Conservation (phyloP, 1,140 invertebrate genomes). For the Caerostris darwini region DNA sequence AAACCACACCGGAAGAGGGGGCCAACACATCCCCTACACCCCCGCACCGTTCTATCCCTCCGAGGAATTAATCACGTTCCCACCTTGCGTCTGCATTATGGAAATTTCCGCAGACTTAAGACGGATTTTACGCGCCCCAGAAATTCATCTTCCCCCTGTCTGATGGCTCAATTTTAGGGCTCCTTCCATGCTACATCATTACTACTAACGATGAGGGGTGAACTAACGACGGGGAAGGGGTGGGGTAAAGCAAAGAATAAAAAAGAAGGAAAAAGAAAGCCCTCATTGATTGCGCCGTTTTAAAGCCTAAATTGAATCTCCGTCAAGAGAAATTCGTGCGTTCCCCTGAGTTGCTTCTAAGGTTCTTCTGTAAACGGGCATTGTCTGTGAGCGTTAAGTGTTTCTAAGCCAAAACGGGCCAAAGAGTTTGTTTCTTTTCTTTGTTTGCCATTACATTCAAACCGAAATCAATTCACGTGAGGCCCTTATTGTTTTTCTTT, state of each 20-base stretch:
- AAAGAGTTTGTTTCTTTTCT: neutral
- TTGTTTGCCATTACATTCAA: neutral
- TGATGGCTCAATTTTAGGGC: slow-evolving; percentile 62
- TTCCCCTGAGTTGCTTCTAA: neutral
- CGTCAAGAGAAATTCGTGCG: neutral
- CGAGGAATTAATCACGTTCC: slow-evolving; percentile 57
- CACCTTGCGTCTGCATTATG: slow-evolving; percentile 55
- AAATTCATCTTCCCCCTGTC: slow-evolving; percentile 37
- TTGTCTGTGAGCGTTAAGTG: slow-evolving; percentile 37
- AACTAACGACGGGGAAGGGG: slow-evolving; percentile 34
- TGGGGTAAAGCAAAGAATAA: neutral
- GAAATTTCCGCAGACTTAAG: slow-evolving; percentile 68
- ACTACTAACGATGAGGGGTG: slow-evolving; percentile 40
- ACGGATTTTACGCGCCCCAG: slow-evolving; percentile 49
- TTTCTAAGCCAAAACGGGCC: neutral
- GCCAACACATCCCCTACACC: neutral
- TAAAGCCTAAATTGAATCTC: slow-evolving; percentile 68
- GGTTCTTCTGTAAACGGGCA: neutral
- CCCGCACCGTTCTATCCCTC: neutral
- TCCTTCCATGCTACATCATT: slow-evolving; percentile 44
- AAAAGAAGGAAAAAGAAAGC: neutral
- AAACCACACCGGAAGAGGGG: slow-evolving; percentile 47
- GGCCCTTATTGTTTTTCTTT: neutral
- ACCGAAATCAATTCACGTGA: neutral
- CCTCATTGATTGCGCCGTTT: slow-evolving; percentile 59